These are phyloP conservation scores for Brachypterus glaber DNA, from an alignment of 2,888 invertebrate species.

Conservation along the genomic window DNA sequence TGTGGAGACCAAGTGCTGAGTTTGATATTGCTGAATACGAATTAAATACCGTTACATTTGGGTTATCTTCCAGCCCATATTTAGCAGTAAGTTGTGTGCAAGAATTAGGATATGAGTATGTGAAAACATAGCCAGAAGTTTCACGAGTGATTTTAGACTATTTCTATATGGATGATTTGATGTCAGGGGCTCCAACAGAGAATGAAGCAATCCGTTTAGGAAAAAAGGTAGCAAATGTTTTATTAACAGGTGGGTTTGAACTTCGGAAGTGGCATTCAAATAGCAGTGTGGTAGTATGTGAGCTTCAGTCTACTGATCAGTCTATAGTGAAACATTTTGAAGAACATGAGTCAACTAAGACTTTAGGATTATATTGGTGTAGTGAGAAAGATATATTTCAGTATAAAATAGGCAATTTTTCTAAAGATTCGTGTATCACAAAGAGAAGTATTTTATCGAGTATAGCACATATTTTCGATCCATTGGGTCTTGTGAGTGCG, in stretches of 20 bases:
- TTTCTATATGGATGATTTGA: conserved; percentile 13
- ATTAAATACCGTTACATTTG: conserved; percentile 21
- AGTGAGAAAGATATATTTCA: conserved; percentile 5
- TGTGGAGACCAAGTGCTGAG: conserved; percentile 12
- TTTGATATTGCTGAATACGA: conserved; percentile 10
- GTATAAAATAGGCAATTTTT: too few species aligned
- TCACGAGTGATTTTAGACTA: conserved; percentile 6
- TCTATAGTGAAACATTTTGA: background rate
- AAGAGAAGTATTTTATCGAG: conserved; percentile 13
- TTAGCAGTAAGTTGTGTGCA: conserved; percentile 12
- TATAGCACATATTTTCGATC: conserved; percentile 14
- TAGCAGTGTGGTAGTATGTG: too few species aligned
- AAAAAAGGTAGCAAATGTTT: conserved; percentile 3
- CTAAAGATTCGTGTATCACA: too few species aligned
- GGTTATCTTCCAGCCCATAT: conserved; percentile 14
- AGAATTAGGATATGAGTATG: conserved; percentile 8
- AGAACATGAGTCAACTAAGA: conserved; percentile 8
- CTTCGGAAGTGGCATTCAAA: conserved; percentile 11
- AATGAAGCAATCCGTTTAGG: conserved; percentile 5
- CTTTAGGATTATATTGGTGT: conserved; percentile 15
- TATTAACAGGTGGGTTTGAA: conserved; percentile 5
- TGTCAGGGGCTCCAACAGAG: conserved; percentile 10
- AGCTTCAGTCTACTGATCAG: conserved; percentile 1
- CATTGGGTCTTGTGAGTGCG: conserved; percentile 12
- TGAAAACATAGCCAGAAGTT: conserved; percentile 3